Evolutionary conservation across 2,888 invertebrate genomes (phyloP).

Genomic region (Morinoia aosen): DNA sequence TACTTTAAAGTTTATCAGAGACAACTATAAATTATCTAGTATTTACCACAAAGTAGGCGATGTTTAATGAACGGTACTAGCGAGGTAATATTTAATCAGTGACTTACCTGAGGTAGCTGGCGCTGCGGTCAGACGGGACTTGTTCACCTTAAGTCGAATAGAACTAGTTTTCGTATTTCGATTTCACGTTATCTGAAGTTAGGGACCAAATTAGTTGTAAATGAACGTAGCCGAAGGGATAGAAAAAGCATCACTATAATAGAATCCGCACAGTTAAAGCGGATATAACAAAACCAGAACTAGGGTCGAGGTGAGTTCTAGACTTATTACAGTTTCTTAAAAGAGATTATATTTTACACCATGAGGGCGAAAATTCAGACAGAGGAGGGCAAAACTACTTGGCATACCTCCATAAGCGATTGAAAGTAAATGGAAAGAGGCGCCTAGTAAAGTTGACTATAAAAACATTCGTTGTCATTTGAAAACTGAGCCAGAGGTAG

Average conservation of each 20-base stretch:
- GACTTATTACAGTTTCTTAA: neutral
- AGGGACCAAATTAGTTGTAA: neutral
- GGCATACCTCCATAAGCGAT: neutral
- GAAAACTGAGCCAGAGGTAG: too few species aligned
- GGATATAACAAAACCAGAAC: neutral
- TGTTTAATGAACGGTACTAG: neutral
- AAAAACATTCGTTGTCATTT: too few species aligned
- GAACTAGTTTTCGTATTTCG: neutral
- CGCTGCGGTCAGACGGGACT: neutral
- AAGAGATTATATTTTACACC: neutral
- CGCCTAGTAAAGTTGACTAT: too few species aligned
- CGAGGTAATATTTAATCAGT: neutral
- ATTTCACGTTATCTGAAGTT: neutral
- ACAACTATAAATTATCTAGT: neutral
- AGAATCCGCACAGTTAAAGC: neutral
- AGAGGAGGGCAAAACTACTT: neutral
- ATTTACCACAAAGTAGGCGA: too few species aligned
- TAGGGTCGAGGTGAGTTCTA: neutral
- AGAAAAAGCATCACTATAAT: neutral
- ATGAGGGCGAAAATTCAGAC: neutral
- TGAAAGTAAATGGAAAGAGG: neutral
- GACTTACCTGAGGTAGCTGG: neutral
- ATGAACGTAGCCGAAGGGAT: neutral
- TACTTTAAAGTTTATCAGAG: neutral
- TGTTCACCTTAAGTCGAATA: neutral